phyloP scores from a whole-genome alignment of 2,113 vertebrate genomes.

The Probosciger aterrimus region DNA sequence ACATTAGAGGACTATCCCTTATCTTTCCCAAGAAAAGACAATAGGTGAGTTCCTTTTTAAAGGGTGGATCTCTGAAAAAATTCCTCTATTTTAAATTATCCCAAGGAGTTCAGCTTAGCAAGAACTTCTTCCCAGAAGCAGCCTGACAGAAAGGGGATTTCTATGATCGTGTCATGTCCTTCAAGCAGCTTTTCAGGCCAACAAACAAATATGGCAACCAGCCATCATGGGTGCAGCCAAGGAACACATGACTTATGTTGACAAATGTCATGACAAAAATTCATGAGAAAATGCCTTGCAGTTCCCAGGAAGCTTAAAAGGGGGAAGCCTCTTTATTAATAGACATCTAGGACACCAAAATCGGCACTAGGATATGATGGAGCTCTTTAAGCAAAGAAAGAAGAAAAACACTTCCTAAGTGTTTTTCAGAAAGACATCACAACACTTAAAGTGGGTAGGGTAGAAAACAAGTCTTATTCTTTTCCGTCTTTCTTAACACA shows the following conservation, averaged over 20 bases:
- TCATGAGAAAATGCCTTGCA: constrained; percentile 45
- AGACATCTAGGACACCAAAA: background rate
- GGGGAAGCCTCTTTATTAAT: background rate
- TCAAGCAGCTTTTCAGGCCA: background rate
- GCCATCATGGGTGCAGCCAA: constrained; percentile 27
- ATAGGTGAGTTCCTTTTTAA: background rate
- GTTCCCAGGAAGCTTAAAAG: constrained; percentile 7
- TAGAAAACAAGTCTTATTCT: background rate
- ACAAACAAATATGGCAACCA: constrained; percentile 10
- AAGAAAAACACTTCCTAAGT: background rate
- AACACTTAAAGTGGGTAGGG: background rate
- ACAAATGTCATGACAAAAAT: constrained; percentile 47
- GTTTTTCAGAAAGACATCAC: background rate
- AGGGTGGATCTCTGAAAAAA: background rate
- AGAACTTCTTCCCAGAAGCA: background rate
- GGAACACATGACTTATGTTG: background rate
- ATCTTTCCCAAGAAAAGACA: background rate
- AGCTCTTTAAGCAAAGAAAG: background rate
- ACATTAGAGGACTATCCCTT: background rate
- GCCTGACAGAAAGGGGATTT: constrained; percentile 2
- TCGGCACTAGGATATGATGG: background rate
- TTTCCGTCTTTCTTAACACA: background rate
- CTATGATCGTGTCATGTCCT: background rate
- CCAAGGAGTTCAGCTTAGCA: background rate
- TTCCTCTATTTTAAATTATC: background rate